phyloP scores from a whole-genome alignment of 2,113 vertebrate genomes.

The Salvelinus alpinus region DNA sequence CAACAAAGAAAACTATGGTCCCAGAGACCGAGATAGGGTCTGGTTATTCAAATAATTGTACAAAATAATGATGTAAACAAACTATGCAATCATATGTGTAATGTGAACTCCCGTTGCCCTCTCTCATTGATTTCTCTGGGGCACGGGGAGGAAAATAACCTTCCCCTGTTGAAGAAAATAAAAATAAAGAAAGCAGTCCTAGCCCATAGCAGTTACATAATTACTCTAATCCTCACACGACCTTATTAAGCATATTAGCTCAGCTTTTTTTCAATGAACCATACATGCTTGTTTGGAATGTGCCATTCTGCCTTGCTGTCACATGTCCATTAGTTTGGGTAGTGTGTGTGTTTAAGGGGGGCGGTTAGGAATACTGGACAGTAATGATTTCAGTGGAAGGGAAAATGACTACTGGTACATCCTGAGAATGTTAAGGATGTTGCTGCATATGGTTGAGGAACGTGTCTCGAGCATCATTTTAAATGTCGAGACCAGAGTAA shows the following conservation, averaged over 20 bases:
- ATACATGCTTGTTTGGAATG: neutral
- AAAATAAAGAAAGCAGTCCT: neutral
- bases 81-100: neutral
- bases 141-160: neutral
- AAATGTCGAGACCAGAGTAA: too few species aligned
- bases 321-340: too few species aligned
- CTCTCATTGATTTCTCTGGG: slow-evolving; percentile 5
- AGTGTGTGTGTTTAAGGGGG: too few species aligned
- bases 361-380: too few species aligned
- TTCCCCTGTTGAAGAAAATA: neutral
- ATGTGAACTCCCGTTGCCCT: neutral
- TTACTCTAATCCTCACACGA: slow-evolving; percentile 2
- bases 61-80: slow-evolving; percentile 27
- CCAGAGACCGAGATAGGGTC: slow-evolving; percentile 16
- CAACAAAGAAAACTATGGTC: neutral
- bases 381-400: slow-evolving; percentile 45
- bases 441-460: too few species aligned
- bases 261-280: neutral
- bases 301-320: neutral
- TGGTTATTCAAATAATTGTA: neutral
- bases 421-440: too few species aligned
- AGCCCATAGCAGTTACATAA: neutral
- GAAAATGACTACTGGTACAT: neutral
- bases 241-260: neutral
- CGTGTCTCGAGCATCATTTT: too few species aligned